These are phyloP conservation scores for Alca torda DNA, from an alignment of 2,797 vertebrate genomes.

Conservation along the genomic window DNA sequence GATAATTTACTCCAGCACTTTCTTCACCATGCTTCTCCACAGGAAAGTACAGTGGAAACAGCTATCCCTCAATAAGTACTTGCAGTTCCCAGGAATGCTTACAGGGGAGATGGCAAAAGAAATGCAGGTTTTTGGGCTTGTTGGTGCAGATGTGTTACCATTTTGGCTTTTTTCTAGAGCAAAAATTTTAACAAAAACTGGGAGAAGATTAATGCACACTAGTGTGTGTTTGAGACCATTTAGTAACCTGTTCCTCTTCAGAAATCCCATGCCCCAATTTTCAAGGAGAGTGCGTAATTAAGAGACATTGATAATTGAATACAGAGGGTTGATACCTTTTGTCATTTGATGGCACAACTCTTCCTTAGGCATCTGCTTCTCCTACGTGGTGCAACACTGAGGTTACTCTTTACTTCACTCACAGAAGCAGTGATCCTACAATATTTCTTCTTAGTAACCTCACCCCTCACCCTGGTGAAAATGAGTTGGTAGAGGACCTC, in stretches of 20 bases:
- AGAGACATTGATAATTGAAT: not conserved
- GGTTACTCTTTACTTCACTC: not conserved
- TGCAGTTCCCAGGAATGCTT: not conserved
- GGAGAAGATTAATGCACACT: not conserved
- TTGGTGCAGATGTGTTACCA: not conserved
- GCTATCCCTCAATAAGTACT: not conserved
- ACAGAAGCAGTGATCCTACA: not conserved
- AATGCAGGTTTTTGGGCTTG: not conserved
- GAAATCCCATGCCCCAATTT: not conserved
- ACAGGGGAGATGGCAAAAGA: not conserved
- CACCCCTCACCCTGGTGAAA: not conserved
- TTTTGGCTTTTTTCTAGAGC: not conserved
- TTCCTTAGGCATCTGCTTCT: not conserved
- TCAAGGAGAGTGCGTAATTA: not conserved
- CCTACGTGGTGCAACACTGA: not conserved
- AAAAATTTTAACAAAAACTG: not conserved
- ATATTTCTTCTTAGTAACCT: not conserved
- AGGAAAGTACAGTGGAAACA: not conserved
- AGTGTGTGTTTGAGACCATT: not conserved
- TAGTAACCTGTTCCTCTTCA: not conserved
- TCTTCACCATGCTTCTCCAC: not conserved
- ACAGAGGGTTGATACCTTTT: not conserved
- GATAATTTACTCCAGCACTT: slow-evolving; percentile 25
- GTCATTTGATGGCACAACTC: not conserved
- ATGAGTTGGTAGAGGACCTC: not conserved